Evolutionary conservation across 2,797 vertebrate genomes (phyloP).

Genomic region (Decapterus maruadsi): DNA sequence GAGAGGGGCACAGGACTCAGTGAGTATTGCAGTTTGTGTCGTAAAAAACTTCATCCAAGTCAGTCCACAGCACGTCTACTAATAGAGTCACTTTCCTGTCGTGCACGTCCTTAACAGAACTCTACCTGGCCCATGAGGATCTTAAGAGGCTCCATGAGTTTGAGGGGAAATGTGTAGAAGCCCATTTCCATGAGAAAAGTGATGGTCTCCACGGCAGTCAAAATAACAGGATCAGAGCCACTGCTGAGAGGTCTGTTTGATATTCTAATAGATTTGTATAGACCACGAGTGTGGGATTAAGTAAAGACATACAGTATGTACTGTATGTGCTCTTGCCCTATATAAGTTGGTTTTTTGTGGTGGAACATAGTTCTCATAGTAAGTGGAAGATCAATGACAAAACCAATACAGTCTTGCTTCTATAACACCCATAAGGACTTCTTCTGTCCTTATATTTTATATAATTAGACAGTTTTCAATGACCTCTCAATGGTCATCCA

Average conservation of each 20-base stretch:
- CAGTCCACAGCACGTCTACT: not conserved
- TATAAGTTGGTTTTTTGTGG: not conserved
- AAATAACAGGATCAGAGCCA: constrained; percentile 88
- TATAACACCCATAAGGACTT: not conserved
- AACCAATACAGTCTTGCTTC: not conserved
- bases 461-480: too few species aligned
- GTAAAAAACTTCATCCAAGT: not conserved
- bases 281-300: not conserved
- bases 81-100: not conserved
- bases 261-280: constrained; percentile 1
- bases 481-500: too few species aligned
- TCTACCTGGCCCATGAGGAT: constrained; percentile 91
- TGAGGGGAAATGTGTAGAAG: constrained; percentile 93
- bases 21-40: constrained; percentile 83
- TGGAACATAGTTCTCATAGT: not conserved
- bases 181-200: constrained; percentile 91
- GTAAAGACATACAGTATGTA: too few species aligned
- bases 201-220: constrained; percentile 84
- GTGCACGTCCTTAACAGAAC: constrained; percentile 81
- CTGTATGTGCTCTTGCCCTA: not conserved
- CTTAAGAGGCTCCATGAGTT: constrained; percentile 95
- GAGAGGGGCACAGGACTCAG: constrained; percentile 92
- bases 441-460: not conserved
- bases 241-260: constrained; percentile 88
- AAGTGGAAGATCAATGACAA: not conserved